A percentile compares a stretch with the other conserved stretches of the same genome.
Conservation (phyloP, 2,797 vertebrate genomes). For the Brachyalestes nurse region DNA sequence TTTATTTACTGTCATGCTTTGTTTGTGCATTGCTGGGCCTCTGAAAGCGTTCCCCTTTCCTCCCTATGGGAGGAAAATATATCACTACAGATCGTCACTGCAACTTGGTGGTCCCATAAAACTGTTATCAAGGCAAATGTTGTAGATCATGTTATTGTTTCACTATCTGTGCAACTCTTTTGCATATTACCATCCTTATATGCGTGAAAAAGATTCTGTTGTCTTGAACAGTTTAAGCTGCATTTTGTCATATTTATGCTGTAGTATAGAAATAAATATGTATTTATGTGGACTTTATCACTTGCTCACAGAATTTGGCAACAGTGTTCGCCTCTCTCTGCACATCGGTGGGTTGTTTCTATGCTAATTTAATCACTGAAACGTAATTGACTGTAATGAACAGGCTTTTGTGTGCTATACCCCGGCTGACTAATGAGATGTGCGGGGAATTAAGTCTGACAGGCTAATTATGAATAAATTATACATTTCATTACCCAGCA, state of each 20-base stretch:
- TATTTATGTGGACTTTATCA: conserved; percentile 23
- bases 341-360: conserved; percentile 25
- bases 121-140: no score
- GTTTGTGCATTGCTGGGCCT: no score
- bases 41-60: no score
- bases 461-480: conserved; percentile 68
- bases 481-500: conserved; percentile 51
- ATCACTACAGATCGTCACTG: no score
- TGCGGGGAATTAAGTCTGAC: conserved; percentile 60
- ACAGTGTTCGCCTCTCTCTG: conserved; percentile 1
- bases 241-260: background rate
- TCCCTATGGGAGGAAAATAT: no score
- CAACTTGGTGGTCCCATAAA: no score
- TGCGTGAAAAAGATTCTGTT: background rate
- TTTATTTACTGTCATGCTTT: no score
- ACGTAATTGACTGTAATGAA: conserved; percentile 66
- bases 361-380: conserved; percentile 56
- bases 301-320: conserved; percentile 8
- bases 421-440: conserved; percentile 61
- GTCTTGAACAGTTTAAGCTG: background rate
- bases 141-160: background rate
- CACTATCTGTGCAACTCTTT: background rate
- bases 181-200: background rate
- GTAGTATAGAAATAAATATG: conserved; percentile 14
- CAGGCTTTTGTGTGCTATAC: conserved; percentile 60